phyloP scores from a whole-genome alignment of 92 coral and sea anemone species.

The Paramuricea clavata region DNA sequence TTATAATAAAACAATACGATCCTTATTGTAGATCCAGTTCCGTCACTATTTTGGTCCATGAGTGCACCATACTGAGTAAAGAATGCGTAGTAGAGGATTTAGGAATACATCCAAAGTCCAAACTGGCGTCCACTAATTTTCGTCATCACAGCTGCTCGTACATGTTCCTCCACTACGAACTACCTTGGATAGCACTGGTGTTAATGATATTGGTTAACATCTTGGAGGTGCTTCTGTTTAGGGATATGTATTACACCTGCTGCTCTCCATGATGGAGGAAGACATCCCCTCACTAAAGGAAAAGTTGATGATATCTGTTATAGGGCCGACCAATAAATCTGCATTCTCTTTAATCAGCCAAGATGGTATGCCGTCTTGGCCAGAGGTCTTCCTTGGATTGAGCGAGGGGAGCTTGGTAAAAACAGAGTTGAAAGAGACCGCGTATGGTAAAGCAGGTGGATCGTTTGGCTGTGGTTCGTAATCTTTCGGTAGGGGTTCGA shows the following conservation, averaged over 20 bases:
- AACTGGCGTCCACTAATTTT: conserved; percentile 5
- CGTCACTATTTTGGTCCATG: conserved; percentile 11
- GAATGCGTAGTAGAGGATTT: conserved; percentile 8
- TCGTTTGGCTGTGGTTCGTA: conserved; percentile 48
- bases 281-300: too few species aligned
- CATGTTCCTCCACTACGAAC: conserved; percentile 1
- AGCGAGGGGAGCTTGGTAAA: background rate
- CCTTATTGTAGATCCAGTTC: background rate
- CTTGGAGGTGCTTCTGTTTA: background rate
- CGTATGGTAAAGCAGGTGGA: conserved; percentile 45
- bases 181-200: background rate
- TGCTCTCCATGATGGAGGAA: too few species aligned
- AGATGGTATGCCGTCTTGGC: conserved; percentile 26
- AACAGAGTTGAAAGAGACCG: background rate
- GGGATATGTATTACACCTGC: too few species aligned
- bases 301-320: background rate
- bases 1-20: conserved; percentile 7
- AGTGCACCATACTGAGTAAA: conserved; percentile 13
- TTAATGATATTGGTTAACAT: background rate
- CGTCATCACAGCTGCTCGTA: background rate
- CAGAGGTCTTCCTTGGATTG: conserved; percentile 14
- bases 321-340: background rate
- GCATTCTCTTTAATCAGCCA: conserved; percentile 23
- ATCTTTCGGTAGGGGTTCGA: conserved; percentile 49
- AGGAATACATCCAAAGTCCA: conserved; percentile 21